phyloP scores from a whole-genome alignment of 2,888 invertebrate species.

The Papilio gigon region DNA sequence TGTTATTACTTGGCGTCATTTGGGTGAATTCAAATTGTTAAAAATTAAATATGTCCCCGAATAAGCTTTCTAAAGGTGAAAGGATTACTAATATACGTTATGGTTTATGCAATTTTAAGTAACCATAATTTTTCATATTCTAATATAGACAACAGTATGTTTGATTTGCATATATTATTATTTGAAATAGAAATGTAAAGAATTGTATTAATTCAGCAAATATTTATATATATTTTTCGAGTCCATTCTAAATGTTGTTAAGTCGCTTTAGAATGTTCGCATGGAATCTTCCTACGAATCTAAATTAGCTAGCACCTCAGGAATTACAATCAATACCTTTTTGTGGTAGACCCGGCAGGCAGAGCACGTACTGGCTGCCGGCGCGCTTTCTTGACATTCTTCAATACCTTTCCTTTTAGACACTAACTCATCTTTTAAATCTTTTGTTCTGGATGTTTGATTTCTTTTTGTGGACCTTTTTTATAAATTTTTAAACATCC shows the following conservation, averaged over 20 bases:
- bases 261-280: conserved; percentile 45
- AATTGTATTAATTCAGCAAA: not conserved
- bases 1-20: not conserved
- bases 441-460: not conserved
- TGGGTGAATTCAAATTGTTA: not conserved
- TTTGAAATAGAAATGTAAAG: not conserved
- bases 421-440: conserved; percentile 26
- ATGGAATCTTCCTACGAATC: conserved; percentile 68
- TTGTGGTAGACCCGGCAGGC: conserved; percentile 60
- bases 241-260: conserved; percentile 32
- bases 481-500: not conserved
- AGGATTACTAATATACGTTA: not conserved
- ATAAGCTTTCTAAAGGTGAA: not conserved
- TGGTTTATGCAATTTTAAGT: not conserved
- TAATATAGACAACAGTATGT: not conserved
- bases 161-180: not conserved
- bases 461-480: not conserved
- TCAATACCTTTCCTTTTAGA: conserved; percentile 40
- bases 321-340: conserved; percentile 66
- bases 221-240: not conserved
- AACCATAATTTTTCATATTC: not conserved
- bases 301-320: conserved; percentile 67
- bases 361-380: conserved; percentile 59
- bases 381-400: conserved; percentile 72
- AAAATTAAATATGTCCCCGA: not conserved